Conservation (phyloP, 2,113 vertebrate species). For the Leiothrix lutea region DNA sequence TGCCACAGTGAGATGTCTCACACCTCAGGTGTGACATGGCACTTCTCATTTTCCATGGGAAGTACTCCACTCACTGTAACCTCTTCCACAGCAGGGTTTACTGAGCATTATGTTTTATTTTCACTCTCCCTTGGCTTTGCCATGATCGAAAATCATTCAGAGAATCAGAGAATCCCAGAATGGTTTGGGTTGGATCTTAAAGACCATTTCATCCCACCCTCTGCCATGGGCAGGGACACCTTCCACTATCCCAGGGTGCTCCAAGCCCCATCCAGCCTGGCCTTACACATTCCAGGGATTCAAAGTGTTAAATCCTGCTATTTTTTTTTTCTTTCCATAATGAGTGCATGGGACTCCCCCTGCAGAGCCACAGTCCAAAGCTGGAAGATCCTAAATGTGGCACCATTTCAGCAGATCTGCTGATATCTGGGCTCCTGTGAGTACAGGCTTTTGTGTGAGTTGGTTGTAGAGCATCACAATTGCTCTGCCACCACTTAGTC, state of each 20-base stretch:
- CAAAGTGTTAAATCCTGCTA: neutral
- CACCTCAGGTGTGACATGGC: neutral
- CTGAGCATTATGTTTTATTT: neutral
- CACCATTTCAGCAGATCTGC: neutral
- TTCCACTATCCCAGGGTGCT: neutral
- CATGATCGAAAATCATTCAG: neutral
- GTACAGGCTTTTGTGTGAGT: accelerated
- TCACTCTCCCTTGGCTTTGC: neutral
- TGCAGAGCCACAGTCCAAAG: accelerated
- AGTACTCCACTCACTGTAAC: accelerated
- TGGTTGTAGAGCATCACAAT: neutral
- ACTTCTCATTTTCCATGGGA: neutral
- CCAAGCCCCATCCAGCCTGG: neutral
- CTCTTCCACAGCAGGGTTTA: neutral
- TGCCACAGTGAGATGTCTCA: neutral
- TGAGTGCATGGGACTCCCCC: neutral
- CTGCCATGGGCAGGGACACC: neutral
- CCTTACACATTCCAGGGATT: neutral
- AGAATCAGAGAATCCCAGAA: neutral
- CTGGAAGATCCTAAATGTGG: neutral
- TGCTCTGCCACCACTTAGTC: neutral
- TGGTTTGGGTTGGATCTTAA: neutral
- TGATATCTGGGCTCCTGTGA: neutral
- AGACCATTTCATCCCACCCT: accelerated
- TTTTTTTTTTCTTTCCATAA: neutral